A percentile compares a stretch with the other conserved stretches of the same genome.
Evolutionary conservation across 2,797 vertebrate genomes (phyloP).

Genomic region (Pipistrellus nathusii): DNA sequence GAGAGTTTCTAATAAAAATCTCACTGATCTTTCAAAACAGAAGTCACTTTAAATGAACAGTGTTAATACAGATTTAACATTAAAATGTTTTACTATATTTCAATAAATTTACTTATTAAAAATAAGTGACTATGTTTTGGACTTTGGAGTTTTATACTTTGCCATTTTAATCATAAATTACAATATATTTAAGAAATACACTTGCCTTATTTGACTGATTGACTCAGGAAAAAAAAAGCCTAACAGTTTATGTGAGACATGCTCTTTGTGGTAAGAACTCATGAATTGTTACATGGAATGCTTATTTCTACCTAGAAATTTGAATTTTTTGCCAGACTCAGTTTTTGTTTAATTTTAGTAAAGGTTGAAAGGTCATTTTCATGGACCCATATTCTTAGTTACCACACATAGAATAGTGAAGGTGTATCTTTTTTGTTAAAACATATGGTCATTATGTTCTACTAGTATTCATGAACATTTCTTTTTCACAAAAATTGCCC

Average conservation of each 20-base stretch:
- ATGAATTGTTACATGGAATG: neutral
- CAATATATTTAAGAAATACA: slow-evolving; percentile 13
- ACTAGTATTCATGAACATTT: neutral
- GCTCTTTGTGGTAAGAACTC: neutral
- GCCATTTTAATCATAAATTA: neutral
- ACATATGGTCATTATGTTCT: neutral
- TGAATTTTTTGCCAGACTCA: neutral
- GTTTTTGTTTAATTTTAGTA: neutral
- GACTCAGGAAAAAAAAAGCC: neutral
- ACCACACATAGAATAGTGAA: neutral
- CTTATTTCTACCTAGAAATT: neutral
- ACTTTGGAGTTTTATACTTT: neutral
- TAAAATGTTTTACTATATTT: neutral
- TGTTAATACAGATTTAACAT: neutral
- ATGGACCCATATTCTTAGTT: neutral
- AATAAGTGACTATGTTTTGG: neutral
- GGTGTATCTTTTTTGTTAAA: neutral
- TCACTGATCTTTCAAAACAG: neutral
- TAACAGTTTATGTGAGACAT: neutral
- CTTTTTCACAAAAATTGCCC: neutral
- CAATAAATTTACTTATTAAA: neutral
- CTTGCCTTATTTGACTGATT: neutral
- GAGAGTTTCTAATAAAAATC: neutral
- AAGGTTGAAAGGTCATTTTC: neutral
- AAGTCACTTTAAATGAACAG: neutral